Evolutionary conservation across 2,888 invertebrate species (phyloP).

Genomic region (Syritta pipiens): DNA sequence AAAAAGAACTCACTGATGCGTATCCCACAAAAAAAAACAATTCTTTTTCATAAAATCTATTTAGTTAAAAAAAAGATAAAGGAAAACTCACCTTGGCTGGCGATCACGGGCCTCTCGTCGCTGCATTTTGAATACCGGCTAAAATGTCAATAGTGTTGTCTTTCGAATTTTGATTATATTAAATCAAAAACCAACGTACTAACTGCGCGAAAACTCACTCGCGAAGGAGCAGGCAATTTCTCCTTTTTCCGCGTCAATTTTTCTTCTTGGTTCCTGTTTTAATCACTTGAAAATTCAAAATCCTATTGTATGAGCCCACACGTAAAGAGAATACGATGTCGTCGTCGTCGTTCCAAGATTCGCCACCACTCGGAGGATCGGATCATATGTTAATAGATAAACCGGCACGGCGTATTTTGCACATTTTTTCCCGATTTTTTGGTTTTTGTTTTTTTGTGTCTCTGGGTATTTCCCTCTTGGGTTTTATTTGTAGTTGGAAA

Average conservation of each 20-base stretch:
- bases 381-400: slow-evolving; percentile 33
- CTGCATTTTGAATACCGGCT: slow-evolving; percentile 59
- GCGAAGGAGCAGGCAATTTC: slow-evolving; percentile 22
- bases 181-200: slow-evolving; percentile 38
- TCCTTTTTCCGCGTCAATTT: slow-evolving; percentile 30
- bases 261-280: slow-evolving; percentile 1
- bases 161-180: slow-evolving; percentile 35
- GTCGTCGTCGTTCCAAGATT: slow-evolving; percentile 15
- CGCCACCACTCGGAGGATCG: slow-evolving; percentile 32
- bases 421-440: slow-evolving; percentile 34
- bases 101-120: slow-evolving; percentile 65
- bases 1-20: too few species aligned
- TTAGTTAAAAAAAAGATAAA: neutral
- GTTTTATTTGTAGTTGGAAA: too few species aligned
- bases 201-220: slow-evolving; percentile 43
- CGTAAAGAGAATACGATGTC: neutral
- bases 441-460: neutral
- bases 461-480: too few species aligned
- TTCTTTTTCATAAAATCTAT: too few species aligned
- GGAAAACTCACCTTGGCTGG: slow-evolving; percentile 58
- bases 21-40: too few species aligned
- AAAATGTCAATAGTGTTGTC: slow-evolving; percentile 24
- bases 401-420: slow-evolving; percentile 32
- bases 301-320: neutral
- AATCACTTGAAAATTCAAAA: slow-evolving; percentile 6